phyloP scores from a whole-genome alignment of 2,113 vertebrate genomes.

The Salvator merianae region DNA sequence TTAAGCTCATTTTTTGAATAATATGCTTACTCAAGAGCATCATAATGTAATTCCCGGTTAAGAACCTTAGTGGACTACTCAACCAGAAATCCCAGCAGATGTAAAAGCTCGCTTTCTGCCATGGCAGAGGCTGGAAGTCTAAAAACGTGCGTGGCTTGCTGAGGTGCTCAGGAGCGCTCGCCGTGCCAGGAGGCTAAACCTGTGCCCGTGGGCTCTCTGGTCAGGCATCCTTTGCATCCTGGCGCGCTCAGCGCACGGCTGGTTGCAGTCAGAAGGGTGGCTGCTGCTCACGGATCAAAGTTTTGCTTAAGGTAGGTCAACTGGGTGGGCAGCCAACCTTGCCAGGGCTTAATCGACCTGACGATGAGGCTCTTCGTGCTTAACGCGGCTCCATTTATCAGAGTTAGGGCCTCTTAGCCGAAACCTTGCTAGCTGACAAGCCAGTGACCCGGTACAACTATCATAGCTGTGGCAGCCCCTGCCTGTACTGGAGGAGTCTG shows the following conservation, averaged over 20 bases:
- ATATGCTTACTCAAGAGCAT: slow-evolving; percentile 32
- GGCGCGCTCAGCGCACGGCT: neutral
- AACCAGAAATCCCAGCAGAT: neutral
- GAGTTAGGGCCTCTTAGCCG: neutral
- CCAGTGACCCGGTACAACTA: neutral
- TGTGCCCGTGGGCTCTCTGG: neutral
- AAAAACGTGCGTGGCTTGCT: neutral
- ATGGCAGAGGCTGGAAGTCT: neutral
- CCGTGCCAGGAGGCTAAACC: neutral
- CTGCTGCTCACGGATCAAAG: slow-evolving; percentile 5
- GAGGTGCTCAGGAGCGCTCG: neutral
- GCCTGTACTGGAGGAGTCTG: neutral
- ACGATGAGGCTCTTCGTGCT: slow-evolving; percentile 1
- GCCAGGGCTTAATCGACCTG: neutral
- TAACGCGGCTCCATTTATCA: neutral
- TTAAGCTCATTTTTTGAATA: slow-evolving; percentile 31
- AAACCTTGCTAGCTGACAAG: neutral
- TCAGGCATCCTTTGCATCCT: neutral
- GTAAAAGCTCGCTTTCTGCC: neutral
- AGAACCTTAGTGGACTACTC: slow-evolving; percentile 9
- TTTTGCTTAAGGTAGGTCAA: slow-evolving; percentile 3
- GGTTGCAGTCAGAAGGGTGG: neutral
- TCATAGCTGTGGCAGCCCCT: neutral
- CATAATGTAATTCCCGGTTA: slow-evolving; percentile 11
- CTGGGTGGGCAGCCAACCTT: neutral